Evolutionary conservation across 2,888 invertebrate genomes (phyloP).

Genomic region (Tenthredo livida): DNA sequence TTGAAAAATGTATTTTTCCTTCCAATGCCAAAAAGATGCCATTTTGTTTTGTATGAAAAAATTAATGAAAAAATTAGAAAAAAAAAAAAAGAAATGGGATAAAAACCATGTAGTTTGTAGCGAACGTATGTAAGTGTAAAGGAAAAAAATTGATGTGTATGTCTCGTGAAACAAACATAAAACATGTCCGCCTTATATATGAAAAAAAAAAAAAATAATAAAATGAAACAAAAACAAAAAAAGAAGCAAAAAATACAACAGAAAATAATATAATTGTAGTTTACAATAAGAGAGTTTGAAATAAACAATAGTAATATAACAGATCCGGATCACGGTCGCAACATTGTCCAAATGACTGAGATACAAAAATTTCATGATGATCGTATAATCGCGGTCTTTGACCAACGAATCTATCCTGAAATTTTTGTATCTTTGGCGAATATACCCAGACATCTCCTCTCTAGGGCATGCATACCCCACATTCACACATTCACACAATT

Average conservation of each 20-base stretch:
- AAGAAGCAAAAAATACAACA: conserved; percentile 55
- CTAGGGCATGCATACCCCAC: conserved; percentile 59
- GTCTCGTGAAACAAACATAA: conserved; percentile 70
- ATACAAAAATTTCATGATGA: conserved; percentile 59
- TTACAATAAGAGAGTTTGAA: conserved; percentile 69
- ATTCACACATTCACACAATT: not conserved
- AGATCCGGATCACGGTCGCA: conserved; percentile 61
- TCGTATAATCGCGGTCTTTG: not conserved
- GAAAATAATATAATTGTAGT: conserved; percentile 69
- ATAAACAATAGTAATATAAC: conserved; percentile 67
- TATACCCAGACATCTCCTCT: conserved; percentile 55
- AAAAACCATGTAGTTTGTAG: conserved; percentile 63
- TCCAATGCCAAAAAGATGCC: conserved; percentile 78
- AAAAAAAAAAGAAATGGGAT: conserved; percentile 53
- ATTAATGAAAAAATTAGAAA: conserved; percentile 55
- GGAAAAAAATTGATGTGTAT: conserved; percentile 71
- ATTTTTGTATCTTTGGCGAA: conserved; percentile 62
- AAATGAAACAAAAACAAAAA: conserved; percentile 58
- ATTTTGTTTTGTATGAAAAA: conserved; percentile 77
- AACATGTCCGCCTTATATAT: conserved; percentile 76
- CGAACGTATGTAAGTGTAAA: conserved; percentile 71
- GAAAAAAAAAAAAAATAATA: conserved; percentile 65
- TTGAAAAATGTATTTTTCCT: conserved; percentile 76
- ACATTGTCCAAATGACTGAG: conserved; percentile 65
- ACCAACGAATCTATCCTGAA: conserved; percentile 51